Percentiles rank a stretch among this genome's conserved stretches.
These are phyloP conservation scores for Distichodus sexfasciatus DNA, from an alignment of 2,797 vertebrate species.

Conservation along the genomic window DNA sequence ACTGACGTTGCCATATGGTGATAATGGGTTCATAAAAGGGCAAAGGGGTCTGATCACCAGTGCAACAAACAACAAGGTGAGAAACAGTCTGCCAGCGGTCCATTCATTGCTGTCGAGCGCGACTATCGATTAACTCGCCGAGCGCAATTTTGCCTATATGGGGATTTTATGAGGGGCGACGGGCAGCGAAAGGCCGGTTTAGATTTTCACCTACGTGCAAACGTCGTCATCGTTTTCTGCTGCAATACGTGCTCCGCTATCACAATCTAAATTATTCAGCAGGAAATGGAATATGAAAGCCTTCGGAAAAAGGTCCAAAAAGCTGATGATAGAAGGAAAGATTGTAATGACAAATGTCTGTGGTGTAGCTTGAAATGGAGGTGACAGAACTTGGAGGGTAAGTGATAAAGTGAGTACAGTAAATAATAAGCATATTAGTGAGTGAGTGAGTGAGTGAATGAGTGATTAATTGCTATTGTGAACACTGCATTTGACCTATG, in stretches of 20 bases:
- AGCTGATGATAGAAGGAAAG: too few species aligned
- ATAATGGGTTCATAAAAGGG: conserved; percentile 46
- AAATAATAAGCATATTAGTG: too few species aligned
- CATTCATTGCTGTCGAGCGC: neutral
- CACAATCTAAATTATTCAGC: conserved; percentile 36
- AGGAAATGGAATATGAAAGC: neutral
- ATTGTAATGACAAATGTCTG: too few species aligned
- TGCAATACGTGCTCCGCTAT: conserved; percentile 3
- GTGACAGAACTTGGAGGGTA: too few species aligned
- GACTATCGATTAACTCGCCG: conserved; percentile 12
- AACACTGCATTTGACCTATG: too few species aligned
- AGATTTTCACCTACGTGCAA: neutral
- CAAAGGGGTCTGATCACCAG: conserved; percentile 22
- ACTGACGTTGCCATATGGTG: conserved; percentile 11
- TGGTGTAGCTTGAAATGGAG: too few species aligned
- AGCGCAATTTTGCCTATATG: neutral
- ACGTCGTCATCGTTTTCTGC: conserved; percentile 9
- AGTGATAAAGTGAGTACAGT: too few species aligned
- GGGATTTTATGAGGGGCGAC: neutral
- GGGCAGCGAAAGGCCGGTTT: neutral
- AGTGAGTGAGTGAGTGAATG: too few species aligned
- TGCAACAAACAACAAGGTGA: conserved; percentile 9
- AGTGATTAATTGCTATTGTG: too few species aligned
- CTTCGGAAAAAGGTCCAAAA: conserved; percentile 1
- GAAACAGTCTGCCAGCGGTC: conserved; percentile 12